Conservation (phyloP, 2,113 vertebrate species). For the Rhabdomys dilectus region DNA sequence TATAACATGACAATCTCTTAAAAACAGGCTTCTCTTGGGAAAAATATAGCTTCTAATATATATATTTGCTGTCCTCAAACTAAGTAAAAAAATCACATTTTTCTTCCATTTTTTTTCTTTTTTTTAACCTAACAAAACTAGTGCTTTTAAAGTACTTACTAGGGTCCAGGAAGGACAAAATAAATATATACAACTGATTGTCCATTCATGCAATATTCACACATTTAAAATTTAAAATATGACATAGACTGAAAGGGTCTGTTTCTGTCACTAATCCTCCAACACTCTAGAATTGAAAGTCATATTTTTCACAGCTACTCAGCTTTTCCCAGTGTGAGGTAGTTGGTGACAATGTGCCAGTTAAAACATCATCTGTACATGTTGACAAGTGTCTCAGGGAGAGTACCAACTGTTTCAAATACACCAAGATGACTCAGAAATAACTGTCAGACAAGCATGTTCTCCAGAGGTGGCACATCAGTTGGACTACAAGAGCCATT, state of each 20-base stretch:
- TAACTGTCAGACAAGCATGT: slow-evolving; percentile 64
- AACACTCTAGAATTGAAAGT: slow-evolving; percentile 76
- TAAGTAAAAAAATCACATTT: background rate
- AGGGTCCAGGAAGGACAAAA: background rate
- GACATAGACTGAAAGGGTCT: slow-evolving; percentile 72
- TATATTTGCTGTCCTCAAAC: background rate
- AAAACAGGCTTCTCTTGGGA: background rate
- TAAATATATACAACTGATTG: background rate
- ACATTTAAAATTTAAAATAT: slow-evolving; percentile 82
- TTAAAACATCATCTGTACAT: slow-evolving; percentile 85
- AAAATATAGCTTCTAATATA: background rate
- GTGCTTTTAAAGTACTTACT: background rate
- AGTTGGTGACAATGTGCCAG: slow-evolving; percentile 85
- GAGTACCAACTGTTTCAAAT: slow-evolving; percentile 81
- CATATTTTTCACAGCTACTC: slow-evolving; percentile 83
- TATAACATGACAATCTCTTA: background rate
- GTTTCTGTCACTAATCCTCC: slow-evolving; percentile 77
- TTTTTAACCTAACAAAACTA: background rate
- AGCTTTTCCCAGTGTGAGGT: slow-evolving; percentile 76
- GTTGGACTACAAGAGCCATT: slow-evolving; percentile 64
- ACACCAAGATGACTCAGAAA: slow-evolving; percentile 76
- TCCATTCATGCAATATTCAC: slow-evolving; percentile 45
- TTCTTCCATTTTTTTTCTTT: background rate
- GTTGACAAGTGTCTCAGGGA: slow-evolving; percentile 84
- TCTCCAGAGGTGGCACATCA: slow-evolving; percentile 79